Percentiles rank a stretch among this genome's conserved stretches.
These are phyloP conservation scores for Rhombomys opimus DNA, from an alignment of 2,113 vertebrate genomes.

Conservation along the genomic window DNA sequence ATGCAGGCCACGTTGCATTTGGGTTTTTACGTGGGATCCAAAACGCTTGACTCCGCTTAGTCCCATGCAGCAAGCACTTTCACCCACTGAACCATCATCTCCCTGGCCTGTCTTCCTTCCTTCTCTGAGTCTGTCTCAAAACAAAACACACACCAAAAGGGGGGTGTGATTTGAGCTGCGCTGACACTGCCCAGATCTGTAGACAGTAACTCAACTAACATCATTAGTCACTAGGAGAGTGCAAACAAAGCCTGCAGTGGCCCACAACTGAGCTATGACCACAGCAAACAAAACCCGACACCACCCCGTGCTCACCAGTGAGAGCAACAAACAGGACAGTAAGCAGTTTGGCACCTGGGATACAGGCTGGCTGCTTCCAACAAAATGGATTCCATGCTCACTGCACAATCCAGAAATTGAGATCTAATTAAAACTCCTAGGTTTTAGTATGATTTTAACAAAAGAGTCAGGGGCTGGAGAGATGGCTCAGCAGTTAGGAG, in stretches of 20 bases:
- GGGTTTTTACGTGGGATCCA: not conserved
- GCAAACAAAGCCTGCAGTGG: not conserved
- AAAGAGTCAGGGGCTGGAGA: not conserved
- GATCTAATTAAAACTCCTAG: not conserved
- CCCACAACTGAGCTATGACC: not conserved
- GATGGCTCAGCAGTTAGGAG: not conserved
- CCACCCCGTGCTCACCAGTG: not conserved
- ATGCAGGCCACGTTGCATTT: not conserved
- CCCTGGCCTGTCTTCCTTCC: not conserved
- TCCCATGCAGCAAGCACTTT: not conserved
- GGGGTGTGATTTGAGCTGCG: not conserved
- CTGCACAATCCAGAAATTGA: not conserved
- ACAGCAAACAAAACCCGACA: not conserved
- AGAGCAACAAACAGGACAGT: too few species aligned
- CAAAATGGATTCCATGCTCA: not conserved
- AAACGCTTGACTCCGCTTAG: not conserved
- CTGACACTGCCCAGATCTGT: not conserved
- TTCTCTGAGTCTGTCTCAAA: not conserved
- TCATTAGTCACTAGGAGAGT: not conserved
- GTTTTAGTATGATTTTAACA: not conserved
- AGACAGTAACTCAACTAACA: not conserved
- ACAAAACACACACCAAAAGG: not conserved
- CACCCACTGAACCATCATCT: not conserved
- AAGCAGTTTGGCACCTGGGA: not conserved
- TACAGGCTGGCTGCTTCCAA: not conserved